Evolutionary conservation across 1,140 invertebrate genomes (phyloP).

Genomic region (Dendrolimus punctatus): DNA sequence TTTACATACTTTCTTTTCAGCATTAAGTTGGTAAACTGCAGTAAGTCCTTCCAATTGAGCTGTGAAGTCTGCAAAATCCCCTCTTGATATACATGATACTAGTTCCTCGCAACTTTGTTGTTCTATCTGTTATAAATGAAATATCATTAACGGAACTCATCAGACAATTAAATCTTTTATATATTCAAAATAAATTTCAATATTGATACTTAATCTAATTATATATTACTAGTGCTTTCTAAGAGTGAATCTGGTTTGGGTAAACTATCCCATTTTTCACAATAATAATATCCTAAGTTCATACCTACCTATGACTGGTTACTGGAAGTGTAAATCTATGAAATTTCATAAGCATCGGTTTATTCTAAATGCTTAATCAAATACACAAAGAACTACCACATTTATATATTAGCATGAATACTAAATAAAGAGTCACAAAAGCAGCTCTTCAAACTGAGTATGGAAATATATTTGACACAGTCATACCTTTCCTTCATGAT

Average conservation of each 20-base stretch:
- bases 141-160: background rate
- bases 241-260: too few relatives aligned
- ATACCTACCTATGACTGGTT: too few relatives aligned
- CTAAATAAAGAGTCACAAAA: too few relatives aligned
- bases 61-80: slow-evolving; percentile 95
- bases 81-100: slow-evolving; percentile 73
- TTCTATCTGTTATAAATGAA: slow-evolving; percentile 13
- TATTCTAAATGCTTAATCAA: too few relatives aligned
- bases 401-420: too few relatives aligned
- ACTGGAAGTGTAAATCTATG: too few relatives aligned
- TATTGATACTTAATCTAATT: too few relatives aligned
- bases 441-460: background rate
- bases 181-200: background rate
- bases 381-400: too few relatives aligned
- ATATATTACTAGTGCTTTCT: too few relatives aligned
- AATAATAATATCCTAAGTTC: too few relatives aligned
- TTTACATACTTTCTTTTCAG: slow-evolving; percentile 85
- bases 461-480: background rate
- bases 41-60: slow-evolving; percentile 92
- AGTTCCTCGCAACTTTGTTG: slow-evolving; percentile 90
- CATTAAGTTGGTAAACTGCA: slow-evolving; percentile 94
- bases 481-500: slow-evolving; percentile 84
- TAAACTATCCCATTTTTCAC: too few relatives aligned
- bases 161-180: background rate
- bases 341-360: too few relatives aligned